Conservation (phyloP, 1,140 invertebrate genomes). For the Drosophila pachea region DNA sequence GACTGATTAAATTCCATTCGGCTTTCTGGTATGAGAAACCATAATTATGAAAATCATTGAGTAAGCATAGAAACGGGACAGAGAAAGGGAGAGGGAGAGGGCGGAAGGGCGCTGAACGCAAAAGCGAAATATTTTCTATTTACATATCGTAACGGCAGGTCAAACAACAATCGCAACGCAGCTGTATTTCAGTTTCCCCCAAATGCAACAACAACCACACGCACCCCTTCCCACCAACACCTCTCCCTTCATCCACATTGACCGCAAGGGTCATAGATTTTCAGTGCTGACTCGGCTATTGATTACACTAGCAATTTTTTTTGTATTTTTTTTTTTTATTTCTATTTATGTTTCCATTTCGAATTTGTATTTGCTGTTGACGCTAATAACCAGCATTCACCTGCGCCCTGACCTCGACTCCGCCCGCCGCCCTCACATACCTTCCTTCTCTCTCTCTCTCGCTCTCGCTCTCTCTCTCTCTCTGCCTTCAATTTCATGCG, state of each 20-base stretch:
- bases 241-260: not conserved
- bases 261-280: not conserved
- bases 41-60: conserved; percentile 11
- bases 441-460: too few relatives aligned
- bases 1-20: too few relatives aligned
- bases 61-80: not conserved
- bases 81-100: not conserved
- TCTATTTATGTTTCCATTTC: conserved; percentile 11
- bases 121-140: conserved; percentile 12
- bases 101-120: too few relatives aligned
- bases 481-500: too few relatives aligned
- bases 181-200: conserved; percentile 22
- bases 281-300: conserved; percentile 14
- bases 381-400: conserved; percentile 38
- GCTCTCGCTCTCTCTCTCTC: not conserved
- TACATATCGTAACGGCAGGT: conserved; percentile 22
- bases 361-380: conserved; percentile 19
- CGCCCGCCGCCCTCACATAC: too few relatives aligned
- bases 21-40: not conserved
- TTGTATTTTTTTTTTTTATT: not conserved
- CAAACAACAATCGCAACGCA: conserved; percentile 10
- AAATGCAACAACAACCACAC: not conserved
- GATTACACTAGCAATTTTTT: conserved; percentile 19
- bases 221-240: not conserved
- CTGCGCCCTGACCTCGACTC: conserved; percentile 3